These are phyloP conservation scores for Macaria liturata DNA, from an alignment of 2,888 invertebrate genomes.

Conservation along the genomic window DNA sequence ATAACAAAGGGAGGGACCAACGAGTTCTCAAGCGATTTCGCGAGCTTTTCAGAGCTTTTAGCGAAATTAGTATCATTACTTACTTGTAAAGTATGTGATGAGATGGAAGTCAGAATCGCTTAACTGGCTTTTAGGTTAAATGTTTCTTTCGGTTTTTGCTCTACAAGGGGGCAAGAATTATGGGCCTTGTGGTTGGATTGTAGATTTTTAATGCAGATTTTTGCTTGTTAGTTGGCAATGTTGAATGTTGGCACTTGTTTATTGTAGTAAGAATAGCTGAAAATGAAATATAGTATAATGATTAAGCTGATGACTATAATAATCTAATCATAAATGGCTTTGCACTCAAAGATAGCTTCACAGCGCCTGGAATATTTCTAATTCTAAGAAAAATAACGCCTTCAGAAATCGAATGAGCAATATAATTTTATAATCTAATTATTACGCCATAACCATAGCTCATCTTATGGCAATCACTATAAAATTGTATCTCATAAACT, in stretches of 20 bases:
- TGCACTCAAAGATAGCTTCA: no score
- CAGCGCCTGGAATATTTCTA: no score
- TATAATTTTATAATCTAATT: constrained; percentile 28
- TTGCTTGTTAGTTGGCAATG: no score
- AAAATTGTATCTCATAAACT: constrained; percentile 42
- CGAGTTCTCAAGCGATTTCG: background rate
- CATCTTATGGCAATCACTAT: constrained; percentile 54
- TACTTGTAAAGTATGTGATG: constrained; percentile 39
- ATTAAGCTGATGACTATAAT: no score
- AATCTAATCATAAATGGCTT: no score
- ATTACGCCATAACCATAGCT: constrained; percentile 27
- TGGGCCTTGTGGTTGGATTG: background rate
- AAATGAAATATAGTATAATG: no score
- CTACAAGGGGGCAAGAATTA: background rate
- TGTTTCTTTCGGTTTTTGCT: constrained; percentile 8
- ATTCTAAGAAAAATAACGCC: no score
- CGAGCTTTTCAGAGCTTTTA: constrained; percentile 63
- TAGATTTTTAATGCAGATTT: no score
- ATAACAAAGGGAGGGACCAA: no score
- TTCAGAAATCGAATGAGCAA: constrained; percentile 16
- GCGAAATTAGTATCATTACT: constrained; percentile 69
- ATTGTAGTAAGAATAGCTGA: no score
- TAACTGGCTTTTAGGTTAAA: constrained; percentile 20
- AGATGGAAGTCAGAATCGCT: constrained; percentile 16
- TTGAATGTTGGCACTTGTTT: no score